These are phyloP conservation scores for Drosophila fungiperda DNA, from an alignment of 2,888 invertebrate genomes.

Conservation along the genomic window DNA sequence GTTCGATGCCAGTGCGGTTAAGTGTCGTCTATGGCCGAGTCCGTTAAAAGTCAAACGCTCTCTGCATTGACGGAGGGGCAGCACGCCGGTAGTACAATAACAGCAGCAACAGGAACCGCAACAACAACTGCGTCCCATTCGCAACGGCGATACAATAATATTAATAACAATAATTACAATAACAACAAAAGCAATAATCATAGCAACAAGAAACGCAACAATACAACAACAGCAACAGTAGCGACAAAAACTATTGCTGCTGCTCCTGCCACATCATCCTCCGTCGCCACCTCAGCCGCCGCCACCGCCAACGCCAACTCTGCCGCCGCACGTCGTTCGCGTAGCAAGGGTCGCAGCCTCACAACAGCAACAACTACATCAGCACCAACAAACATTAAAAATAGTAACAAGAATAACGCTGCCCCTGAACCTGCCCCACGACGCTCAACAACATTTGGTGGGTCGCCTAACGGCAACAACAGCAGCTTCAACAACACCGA, in stretches of 20 bases:
- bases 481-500: constrained; percentile 47
- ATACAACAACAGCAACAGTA: constrained; percentile 30
- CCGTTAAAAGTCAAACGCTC: constrained; percentile 92
- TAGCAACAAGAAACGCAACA: constrained; percentile 44
- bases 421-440: constrained; percentile 23
- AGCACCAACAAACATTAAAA: constrained; percentile 1
- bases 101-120: constrained; percentile 56
- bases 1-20: constrained; percentile 88
- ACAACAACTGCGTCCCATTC: constrained; percentile 35
- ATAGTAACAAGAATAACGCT: constrained; percentile 41
- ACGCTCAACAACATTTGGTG: constrained; percentile 39
- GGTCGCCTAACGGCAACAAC: constrained; percentile 27
- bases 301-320: constrained; percentile 23
- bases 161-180: constrained; percentile 39
- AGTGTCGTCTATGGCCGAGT: constrained; percentile 96
- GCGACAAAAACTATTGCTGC: constrained; percentile 16
- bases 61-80: constrained; percentile 90
- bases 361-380: constrained; percentile 5
- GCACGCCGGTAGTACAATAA: constrained; percentile 78
- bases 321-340: constrained; percentile 46
- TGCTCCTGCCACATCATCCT: constrained; percentile 32
- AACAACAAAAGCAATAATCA: constrained; percentile 52
- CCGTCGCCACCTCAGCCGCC: constrained; percentile 22
- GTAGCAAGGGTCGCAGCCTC: constrained; percentile 54
- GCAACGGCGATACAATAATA: constrained; percentile 40